Base-by-base conservation (phyloP, 1,140 invertebrate genomes). In the Drosophila saltans region DNA sequence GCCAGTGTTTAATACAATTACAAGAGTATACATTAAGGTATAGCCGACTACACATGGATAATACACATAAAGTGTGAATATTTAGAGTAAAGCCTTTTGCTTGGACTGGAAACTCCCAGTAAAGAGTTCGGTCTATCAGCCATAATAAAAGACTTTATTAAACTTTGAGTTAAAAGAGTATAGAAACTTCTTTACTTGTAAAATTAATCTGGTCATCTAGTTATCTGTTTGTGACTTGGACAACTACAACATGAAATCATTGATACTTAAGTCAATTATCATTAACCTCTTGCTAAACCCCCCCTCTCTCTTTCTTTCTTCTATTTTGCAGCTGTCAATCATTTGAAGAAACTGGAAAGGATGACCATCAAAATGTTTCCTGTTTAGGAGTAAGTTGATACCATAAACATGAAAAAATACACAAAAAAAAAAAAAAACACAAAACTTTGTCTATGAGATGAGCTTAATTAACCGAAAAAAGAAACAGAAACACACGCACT, bases 381-480 rank as follows among this genome's bases (percentile, higher is more conserved):
- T 84, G 81, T 75, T 70, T 66, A 43, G 81, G 45, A 52, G 81
- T 84, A 78, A 85, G 81, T 65, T 69, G 69, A 72, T 75, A 83
- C 52, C 45, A 52, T 24, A 48, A 7, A 48, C 45, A 45, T 16
- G 6, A 45, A n/a, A 45, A 45, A 45, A 45, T 16, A 45, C 3
- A 21, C 11, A 45, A 3, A n/a, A 2, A 30, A 2, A 16, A 16
- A 30, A 30, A 30, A 4, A 30, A 30, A 48, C 21, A 52, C 45
- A 26, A 2, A 52, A 24, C 45, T 40, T 36, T 59, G 52, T 39
- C 52, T 65, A 48, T 55, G 41, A 52, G 41, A 43, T 41, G 39
- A 39, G 60, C 60, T 70, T 77, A 77, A 77, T 77, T 70, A 77
- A 75, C 62, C 69, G 55, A 41, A 55, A 75, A 36, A 43, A 64